Base-by-base conservation (phyloP, 2,113 vertebrate species). In the Lycaon pictus region DNA sequence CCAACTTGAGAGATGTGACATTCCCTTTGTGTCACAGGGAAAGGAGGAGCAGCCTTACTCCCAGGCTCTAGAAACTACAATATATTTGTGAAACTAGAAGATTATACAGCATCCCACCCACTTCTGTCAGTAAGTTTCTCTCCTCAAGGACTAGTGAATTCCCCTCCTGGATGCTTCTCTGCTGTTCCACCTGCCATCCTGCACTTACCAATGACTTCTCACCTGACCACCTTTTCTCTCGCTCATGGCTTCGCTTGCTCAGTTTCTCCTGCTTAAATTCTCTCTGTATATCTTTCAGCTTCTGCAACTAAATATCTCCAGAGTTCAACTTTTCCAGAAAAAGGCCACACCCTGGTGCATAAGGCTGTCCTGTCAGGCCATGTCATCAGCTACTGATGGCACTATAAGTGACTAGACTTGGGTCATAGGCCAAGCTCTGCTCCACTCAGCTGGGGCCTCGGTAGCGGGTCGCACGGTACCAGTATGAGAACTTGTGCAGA, bases 281-380 rank as follows among this genome's bases (percentile, higher is more conserved):
- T 58, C 65, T 76, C 48, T 87, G 11, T 20, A 7, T 87, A 37
- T 37, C 13, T 76, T 92, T 91, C 65, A 87, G 58, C 35, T 37
- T 81, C 76, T 82, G 82, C 74, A 72, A n/a, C 71, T 79, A 87
- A 29, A 32, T 4, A 1, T 16, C 27, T n/a, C 56, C 48, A n/a
- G 72, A 25, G 48, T 96, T 96, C 65, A 48, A 11, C 65, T 74
- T 27, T 90, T 90, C 67, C 53, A 19, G 79, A 51, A 53, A 96
- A 69, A 4, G 29, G 55, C 85, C 37, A 90, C 37, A 77, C 65
- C 62, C 22, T 72, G 15, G 7, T 62, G 25, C 11, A 27, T 72
- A 82, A 74, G 48, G n/a, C 25, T 65, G 11, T 43, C 29, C 11
- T 10, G 6, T 81, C 27, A 55, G 23, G 10, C 35, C 58, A 16